Conservation (phyloP, 1,140 invertebrate genomes). For the Drosophila serrata region DNA sequence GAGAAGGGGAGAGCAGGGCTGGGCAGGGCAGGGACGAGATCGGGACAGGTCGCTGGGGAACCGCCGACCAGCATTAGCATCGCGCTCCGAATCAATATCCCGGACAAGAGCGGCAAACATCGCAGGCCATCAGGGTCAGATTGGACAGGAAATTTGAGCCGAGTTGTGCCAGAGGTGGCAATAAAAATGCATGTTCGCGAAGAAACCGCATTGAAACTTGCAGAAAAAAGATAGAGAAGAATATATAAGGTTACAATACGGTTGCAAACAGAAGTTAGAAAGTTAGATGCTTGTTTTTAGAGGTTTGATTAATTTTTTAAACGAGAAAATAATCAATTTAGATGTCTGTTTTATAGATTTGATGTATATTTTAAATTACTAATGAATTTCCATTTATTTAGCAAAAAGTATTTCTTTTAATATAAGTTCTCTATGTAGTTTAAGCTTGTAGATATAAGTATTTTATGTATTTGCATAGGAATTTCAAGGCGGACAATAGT, state of each 20-base stretch:
- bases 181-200: conserved; percentile 45
- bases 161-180: conserved; percentile 23
- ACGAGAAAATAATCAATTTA: too few relatives aligned
- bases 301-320: background rate
- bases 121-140: conserved; percentile 16
- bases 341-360: too few relatives aligned
- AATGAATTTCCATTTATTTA: too few relatives aligned
- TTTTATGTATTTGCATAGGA: background rate
- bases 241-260: conserved; percentile 5
- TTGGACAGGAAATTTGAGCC: conserved; percentile 30
- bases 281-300: background rate
- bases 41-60: conserved; percentile 13
- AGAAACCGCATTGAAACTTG: conserved; percentile 14
- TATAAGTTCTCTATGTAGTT: background rate
- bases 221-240: background rate
- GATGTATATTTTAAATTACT: too few relatives aligned
- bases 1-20: background rate
- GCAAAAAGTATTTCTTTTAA: too few relatives aligned
- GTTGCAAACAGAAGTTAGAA: background rate
- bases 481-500: background rate
- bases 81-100: conserved; percentile 59
- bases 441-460: too few relatives aligned
- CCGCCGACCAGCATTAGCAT: conserved; percentile 24
- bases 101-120: conserved; percentile 32
- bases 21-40: background rate